A percentile compares a stretch with the other conserved stretches of the same genome.
phyloP scores from a whole-genome alignment of 2,113 vertebrate genomes.

The Canis aureus region DNA sequence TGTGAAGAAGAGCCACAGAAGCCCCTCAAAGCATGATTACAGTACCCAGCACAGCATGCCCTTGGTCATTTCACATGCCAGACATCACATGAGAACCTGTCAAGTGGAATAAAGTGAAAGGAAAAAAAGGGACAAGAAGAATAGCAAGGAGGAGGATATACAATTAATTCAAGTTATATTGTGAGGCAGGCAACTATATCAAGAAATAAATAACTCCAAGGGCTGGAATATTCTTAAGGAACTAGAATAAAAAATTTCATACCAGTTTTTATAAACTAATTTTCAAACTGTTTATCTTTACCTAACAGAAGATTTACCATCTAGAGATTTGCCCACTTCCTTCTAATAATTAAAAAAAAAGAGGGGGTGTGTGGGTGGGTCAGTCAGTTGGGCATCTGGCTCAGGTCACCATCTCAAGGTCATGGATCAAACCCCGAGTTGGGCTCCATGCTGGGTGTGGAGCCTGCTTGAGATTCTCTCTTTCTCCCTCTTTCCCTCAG shows the following conservation, averaged over 20 bases:
- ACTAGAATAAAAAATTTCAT: not conserved
- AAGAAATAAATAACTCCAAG: not conserved
- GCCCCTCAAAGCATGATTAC: not conserved
- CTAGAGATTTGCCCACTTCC: slow-evolving; percentile 22
- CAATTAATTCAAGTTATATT: not conserved
- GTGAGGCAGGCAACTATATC: not conserved
- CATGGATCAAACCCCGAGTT: not conserved
- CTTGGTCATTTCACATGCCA: not conserved
- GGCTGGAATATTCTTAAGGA: not conserved
- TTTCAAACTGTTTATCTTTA: slow-evolving; percentile 33
- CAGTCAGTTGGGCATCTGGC: not conserved
- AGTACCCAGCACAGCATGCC: fast-evolving
- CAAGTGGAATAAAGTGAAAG: not conserved
- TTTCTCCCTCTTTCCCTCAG: not conserved
- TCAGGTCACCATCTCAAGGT: not conserved
- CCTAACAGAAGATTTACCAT: not conserved
- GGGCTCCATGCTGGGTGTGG: not conserved
- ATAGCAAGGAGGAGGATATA: not conserved
- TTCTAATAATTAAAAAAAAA: slow-evolving; percentile 19
- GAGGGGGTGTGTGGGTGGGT: not conserved
- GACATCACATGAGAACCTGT: not conserved
- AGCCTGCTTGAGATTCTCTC: not conserved
- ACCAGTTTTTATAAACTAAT: not conserved
- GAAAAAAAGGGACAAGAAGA: not conserved
- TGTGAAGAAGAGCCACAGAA: not conserved